phyloP scores from a whole-genome alignment of 2,797 vertebrate genomes.

The Chaetophractus vellerosus region DNA sequence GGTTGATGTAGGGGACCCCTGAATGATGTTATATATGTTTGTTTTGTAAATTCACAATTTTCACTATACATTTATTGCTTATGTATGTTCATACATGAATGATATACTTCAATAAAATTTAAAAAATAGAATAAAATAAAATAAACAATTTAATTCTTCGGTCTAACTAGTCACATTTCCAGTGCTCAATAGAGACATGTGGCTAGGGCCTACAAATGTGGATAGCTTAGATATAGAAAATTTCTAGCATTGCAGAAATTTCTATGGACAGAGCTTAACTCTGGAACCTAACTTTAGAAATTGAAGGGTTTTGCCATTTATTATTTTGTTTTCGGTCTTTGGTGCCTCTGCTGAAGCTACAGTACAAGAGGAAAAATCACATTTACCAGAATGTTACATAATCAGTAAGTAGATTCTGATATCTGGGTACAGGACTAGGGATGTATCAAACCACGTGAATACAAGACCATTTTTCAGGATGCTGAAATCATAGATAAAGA shows the following conservation, averaged over 20 bases:
- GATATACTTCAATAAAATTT: no score
- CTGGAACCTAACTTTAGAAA: background rate
- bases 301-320: background rate
- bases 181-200: background rate
- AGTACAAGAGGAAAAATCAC: background rate
- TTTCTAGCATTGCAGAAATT: background rate
- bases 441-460: conserved; percentile 12
- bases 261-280: background rate
- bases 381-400: background rate
- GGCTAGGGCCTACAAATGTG: no score
- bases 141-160: background rate
- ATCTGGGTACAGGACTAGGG: background rate
- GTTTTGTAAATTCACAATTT: no score
- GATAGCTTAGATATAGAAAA: background rate
- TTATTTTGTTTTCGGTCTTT: background rate
- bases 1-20: no score
- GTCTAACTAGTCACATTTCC: background rate
- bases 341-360: background rate
- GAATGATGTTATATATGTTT: no score
- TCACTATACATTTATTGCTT: no score
- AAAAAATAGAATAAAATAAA: no score
- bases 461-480: background rate
- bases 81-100: no score
- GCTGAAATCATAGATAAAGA: conserved; percentile 8
- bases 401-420: conserved; percentile 31